These are phyloP conservation scores for Anguilla megastoma DNA, from an alignment of 2,797 vertebrate genomes.

Conservation along the genomic window DNA sequence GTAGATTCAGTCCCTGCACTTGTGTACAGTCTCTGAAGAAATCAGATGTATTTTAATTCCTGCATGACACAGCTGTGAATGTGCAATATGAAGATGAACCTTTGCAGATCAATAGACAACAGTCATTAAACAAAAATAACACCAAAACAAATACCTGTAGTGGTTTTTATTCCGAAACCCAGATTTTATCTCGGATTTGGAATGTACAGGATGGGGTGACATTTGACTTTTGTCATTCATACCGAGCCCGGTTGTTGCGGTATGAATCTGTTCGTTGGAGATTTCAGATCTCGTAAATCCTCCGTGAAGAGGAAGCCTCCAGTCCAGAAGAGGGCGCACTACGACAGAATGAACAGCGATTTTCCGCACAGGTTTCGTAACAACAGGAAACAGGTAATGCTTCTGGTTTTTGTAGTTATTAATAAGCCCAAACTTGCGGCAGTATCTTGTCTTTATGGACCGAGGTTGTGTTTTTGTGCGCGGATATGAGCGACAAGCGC, in stretches of 20 bases:
- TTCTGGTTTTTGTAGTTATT: background rate
- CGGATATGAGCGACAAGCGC: constrained; percentile 19
- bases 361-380: background rate
- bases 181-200: too few relatives aligned
- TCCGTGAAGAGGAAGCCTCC: background rate
- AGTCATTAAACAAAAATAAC: too few relatives aligned
- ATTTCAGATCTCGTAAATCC: background rate
- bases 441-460: background rate
- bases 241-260: background rate
- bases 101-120: background rate
- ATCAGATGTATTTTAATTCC: background rate
- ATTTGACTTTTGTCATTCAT: background rate
- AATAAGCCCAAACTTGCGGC: background rate
- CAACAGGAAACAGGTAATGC: constrained; percentile 21
- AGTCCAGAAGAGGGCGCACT: background rate
- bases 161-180: too few relatives aligned
- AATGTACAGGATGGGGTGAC: too few relatives aligned
- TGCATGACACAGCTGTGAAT: background rate
- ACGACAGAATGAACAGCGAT: background rate
- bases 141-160: too few relatives aligned
- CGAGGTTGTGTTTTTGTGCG: background rate
- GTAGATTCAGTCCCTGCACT: background rate
- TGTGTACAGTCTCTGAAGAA: background rate
- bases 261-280: background rate
- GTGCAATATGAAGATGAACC: background rate